Percentiles rank a stretch among this genome's conserved stretches.
Evolutionary conservation across 2,113 vertebrate genomes (phyloP).

Genomic region (Cryptotis parvus): DNA sequence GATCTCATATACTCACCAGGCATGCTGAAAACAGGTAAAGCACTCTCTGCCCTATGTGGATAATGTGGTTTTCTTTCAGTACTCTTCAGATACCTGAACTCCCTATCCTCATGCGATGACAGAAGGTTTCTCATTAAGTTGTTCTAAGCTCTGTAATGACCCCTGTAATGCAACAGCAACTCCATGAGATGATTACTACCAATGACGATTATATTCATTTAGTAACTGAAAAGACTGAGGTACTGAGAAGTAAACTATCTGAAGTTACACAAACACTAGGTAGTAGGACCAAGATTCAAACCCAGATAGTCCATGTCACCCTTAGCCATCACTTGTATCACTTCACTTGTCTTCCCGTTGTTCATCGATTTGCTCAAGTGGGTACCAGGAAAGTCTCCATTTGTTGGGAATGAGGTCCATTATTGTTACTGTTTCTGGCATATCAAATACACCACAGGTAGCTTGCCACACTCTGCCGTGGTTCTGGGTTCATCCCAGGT

Average conservation of each 20-base stretch:
- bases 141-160: neutral
- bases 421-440: no score
- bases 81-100: neutral
- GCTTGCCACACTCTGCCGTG: no score
- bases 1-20: neutral
- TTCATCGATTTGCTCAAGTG: no score
- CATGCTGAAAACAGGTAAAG: neutral
- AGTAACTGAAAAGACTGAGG: neutral
- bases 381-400: no score
- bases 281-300: slow-evolving; percentile 7
- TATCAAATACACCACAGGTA: no score
- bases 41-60: rapidly evolving
- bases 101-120: neutral
- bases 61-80: neutral
- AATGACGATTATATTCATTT: neutral
- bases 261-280: neutral
- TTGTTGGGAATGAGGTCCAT: no score
- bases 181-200: neutral
- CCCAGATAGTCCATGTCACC: neutral
- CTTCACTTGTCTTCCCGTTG: no score
- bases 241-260: slow-evolving; percentile 2
- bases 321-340: no score
- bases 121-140: neutral
- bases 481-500: no score
- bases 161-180: neutral